Evolutionary conservation across 2,797 vertebrate species (phyloP).

Genomic region (Lacerta bilineata): DNA sequence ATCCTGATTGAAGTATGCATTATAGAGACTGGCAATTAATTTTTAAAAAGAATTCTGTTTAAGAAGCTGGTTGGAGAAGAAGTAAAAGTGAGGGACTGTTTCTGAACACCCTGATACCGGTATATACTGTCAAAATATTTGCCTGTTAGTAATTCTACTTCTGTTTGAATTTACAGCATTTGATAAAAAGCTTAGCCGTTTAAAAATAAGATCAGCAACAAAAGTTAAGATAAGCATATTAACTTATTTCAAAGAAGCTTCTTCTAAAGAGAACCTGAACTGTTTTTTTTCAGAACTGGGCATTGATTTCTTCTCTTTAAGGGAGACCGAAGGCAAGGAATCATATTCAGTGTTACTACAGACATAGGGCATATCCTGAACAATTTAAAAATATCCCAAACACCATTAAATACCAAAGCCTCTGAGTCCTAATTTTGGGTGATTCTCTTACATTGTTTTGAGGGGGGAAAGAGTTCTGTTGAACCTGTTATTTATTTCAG

Average conservation of each 20-base stretch:
- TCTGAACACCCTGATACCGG: neutral
- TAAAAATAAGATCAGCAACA: neutral
- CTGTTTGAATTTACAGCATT: neutral
- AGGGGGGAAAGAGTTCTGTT: slow-evolving; percentile 9
- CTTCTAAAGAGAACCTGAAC: neutral
- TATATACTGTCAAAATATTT: neutral
- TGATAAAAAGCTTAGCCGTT: neutral
- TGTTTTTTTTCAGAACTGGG: neutral
- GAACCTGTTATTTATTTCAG: neutral
- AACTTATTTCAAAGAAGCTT: neutral
- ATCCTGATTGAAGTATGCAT: neutral
- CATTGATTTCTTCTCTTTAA: neutral
- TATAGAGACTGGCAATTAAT: neutral
- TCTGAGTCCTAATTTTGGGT: slow-evolving; percentile 4
- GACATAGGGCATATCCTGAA: neutral
- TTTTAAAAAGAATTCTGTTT: neutral
- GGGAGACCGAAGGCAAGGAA: neutral
- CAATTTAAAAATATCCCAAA: neutral
- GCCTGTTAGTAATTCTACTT: neutral
- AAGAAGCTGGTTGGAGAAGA: neutral
- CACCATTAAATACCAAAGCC: neutral
- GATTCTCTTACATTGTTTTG: neutral
- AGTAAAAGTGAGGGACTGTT: neutral
- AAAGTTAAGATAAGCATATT: neutral
- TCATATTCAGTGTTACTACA: neutral